Base-by-base conservation (phyloP, 2,113 vertebrate genomes). In the Aplodontia rufa region DNA sequence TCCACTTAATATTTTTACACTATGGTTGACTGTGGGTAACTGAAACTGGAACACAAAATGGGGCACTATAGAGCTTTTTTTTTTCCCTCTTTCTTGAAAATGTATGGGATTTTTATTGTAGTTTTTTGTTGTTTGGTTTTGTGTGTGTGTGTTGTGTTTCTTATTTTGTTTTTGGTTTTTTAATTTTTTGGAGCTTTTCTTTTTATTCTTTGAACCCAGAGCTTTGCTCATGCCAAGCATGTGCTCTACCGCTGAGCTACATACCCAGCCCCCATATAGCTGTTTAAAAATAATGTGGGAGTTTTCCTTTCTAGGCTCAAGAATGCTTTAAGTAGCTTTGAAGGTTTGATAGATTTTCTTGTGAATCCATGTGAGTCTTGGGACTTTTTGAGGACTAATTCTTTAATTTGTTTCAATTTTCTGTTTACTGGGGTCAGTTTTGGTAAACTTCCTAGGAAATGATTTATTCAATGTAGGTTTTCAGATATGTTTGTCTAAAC, bases 241-340 rank as follows among this genome's bases (percentile, higher is more conserved):
- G 8, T 45, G 37, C 37, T 58, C 76, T 72, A 37, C 40, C 64
- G 47, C 40, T 20, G 6, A 82, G 20, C 35, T 24, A 51, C 12
- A 51, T 35, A 2, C 14, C 26, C 7, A 49, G 32, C 35, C 45
- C 62, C 35, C 53, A 30, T n/a, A 6, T 45, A 19, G 35, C 40
- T 35, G 13, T 81, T 91, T 95, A 89, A 94, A 94, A 92, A 80
- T 93, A 89, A 89, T 35, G 51, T 53, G 42, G 8, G 37, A 37
- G 45, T 89, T 94, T 85, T 71, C 62, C 37, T 84, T 94, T 74
- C n/a, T 22, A 17, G 40, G 35, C 19, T 45, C 79, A 55, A n/a
- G 37, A 75, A 74, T 26, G 85, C 79, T 79, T 79, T 69, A 93
- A 80, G 78, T 53, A 71, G 58, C 49, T 91, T 84, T 53, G n/a